A percentile compares a stretch with the other conserved stretches of the same genome.
Conservation (phyloP, 2,888 invertebrate genomes). For the Theristus sp. region DNA sequence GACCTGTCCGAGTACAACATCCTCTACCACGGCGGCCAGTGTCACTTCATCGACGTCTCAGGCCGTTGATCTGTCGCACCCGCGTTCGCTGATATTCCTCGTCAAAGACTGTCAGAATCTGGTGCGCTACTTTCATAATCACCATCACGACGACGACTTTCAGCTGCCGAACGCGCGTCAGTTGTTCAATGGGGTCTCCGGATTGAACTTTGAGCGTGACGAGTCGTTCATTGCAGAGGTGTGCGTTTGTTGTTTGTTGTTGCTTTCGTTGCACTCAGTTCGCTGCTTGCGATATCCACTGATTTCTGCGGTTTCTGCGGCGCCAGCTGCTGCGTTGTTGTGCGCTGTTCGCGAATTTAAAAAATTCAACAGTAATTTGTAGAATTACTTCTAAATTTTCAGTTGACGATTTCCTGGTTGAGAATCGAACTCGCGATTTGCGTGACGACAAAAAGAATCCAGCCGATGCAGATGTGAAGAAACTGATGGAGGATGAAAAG, state of each 20-base stretch:
- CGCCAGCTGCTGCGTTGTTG: no score
- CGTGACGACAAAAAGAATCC: slow-evolving; percentile 19
- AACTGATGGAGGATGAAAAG: background rate
- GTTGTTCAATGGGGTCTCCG: slow-evolving; percentile 55
- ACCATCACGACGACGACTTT: no score
- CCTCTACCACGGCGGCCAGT: slow-evolving; percentile 38
- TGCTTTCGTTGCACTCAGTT: background rate
- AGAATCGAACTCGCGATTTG: slow-evolving; percentile 16
- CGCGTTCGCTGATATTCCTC: slow-evolving; percentile 40
- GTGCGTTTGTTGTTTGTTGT: background rate
- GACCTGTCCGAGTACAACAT: slow-evolving; percentile 46
- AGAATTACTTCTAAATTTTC: background rate
- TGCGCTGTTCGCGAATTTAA: no score
- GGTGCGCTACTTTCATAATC: slow-evolving; percentile 17
- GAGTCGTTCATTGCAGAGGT: slow-evolving; percentile 7
- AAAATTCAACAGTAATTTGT: no score
- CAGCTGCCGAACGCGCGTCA: slow-evolving; percentile 45
- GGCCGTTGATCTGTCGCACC: slow-evolving; percentile 42
- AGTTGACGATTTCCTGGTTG: slow-evolving; percentile 21
- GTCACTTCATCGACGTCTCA: slow-evolving; percentile 45
- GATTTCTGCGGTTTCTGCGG: no score
- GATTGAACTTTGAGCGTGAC: slow-evolving; percentile 37
- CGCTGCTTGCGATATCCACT: no score
- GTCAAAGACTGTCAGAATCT: slow-evolving; percentile 40
- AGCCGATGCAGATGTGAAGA: slow-evolving; percentile 17